These are phyloP conservation scores for Cosmia pyralina DNA, from an alignment of 2,888 invertebrate species.

Conservation along the genomic window DNA sequence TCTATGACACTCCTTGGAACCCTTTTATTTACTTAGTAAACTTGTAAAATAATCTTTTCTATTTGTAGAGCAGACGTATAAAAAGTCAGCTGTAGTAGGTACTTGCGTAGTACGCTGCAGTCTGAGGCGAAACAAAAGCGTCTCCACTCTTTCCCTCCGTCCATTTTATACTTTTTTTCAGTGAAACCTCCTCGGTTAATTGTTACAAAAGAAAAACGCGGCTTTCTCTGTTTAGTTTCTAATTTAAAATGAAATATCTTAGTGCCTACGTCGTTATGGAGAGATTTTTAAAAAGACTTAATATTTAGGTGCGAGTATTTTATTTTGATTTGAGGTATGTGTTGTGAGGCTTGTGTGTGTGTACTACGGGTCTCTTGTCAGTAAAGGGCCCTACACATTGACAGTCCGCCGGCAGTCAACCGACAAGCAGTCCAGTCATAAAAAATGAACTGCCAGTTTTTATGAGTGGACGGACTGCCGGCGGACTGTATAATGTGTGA, in stretches of 20 bases:
- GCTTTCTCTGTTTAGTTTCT: slow-evolving; percentile 65
- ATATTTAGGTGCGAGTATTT: background rate
- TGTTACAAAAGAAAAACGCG: slow-evolving; percentile 62
- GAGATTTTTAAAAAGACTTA: slow-evolving; percentile 37
- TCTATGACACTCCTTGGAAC: background rate
- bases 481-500: no score
- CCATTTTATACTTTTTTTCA: slow-evolving; percentile 58
- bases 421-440: no score
- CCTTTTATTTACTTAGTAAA: background rate
- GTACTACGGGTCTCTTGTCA: no score
- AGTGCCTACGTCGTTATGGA: slow-evolving; percentile 44
- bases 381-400: no score
- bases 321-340: no score
- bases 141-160: slow-evolving; percentile 38
- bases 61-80: slow-evolving; percentile 18
- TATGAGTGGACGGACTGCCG: no score
- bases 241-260: slow-evolving; percentile 63
- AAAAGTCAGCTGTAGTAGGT: slow-evolving; percentile 32
- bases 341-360: no score
- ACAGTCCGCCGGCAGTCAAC: no score
- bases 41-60: slow-evolving; percentile 11
- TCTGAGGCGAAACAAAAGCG: slow-evolving; percentile 49
- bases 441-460: no score
- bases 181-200: slow-evolving; percentile 58
- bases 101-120: no score